A percentile compares a stretch with the other conserved stretches of the same genome.
These are phyloP conservation scores for Listronotus bonariensis DNA, from an alignment of 1,140 invertebrate species.

Conservation along the genomic window DNA sequence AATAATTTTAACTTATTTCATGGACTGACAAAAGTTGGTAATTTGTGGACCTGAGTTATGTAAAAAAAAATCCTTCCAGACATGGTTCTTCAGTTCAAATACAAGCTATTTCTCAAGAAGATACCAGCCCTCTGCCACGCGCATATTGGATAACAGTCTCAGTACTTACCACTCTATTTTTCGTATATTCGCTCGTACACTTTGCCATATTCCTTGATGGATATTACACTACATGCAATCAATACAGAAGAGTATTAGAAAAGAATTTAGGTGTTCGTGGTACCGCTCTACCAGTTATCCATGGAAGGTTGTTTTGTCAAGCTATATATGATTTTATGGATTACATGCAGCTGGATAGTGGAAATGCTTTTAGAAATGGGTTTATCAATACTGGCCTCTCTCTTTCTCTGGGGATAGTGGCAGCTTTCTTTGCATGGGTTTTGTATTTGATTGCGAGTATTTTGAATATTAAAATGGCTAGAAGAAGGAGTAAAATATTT, in stretches of 20 bases:
- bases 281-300: conserved; percentile 57
- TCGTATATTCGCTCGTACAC: conserved; percentile 57
- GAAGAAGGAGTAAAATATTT: conserved; percentile 16
- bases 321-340: conserved; percentile 67
- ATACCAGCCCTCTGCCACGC: conserved; percentile 53
- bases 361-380: conserved; percentile 55
- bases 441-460: conserved; percentile 52
- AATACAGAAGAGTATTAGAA: conserved; percentile 59
- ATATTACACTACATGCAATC: conserved; percentile 60
- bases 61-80: too few species aligned
- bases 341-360: conserved; percentile 61
- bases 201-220: conserved; percentile 60
- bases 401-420: conserved; percentile 57
- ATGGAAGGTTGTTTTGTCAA: conserved; percentile 60
- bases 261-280: conserved; percentile 54
- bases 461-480: conserved; percentile 57
- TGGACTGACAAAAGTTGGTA: too few species aligned
- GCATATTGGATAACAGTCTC: conserved; percentile 58
- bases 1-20: too few species aligned
- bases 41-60: too few species aligned
- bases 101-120: conserved; percentile 53
- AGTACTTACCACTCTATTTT: conserved; percentile 55
- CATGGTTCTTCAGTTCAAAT: conserved; percentile 54
- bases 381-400: conserved; percentile 59
- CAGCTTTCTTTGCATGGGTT: conserved; percentile 57